Conservation (phyloP, 2,113 vertebrate species). For the Pungitius pungitius region DNA sequence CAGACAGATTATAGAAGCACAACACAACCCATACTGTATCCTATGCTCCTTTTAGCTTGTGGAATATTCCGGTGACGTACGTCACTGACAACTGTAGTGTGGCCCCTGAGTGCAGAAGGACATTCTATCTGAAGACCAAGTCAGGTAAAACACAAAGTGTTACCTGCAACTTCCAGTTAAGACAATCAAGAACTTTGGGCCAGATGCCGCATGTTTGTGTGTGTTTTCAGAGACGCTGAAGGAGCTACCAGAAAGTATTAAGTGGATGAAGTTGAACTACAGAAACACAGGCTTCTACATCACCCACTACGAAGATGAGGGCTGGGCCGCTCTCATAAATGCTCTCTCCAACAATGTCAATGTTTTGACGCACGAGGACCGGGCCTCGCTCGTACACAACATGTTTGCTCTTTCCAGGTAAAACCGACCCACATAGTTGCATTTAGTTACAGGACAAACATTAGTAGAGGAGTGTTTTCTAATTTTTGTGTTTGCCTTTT, state of each 20-base stretch:
- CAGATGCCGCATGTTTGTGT: background rate
- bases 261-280: slow-evolving; percentile 94
- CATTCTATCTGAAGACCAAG: slow-evolving; percentile 84
- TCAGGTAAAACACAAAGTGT: slow-evolving; percentile 80
- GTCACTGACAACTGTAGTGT: slow-evolving; percentile 83
- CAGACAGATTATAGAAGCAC: background rate
- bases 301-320: slow-evolving; percentile 85
- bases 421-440: background rate
- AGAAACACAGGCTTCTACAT: slow-evolving; percentile 91
- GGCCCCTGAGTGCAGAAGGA: slow-evolving; percentile 69
- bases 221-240: slow-evolving; percentile 80
- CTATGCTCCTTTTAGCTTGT: slow-evolving; percentile 75
- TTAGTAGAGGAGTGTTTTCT: background rate
- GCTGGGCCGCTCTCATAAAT: slow-evolving; percentile 82
- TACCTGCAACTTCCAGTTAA: slow-evolving; percentile 4
- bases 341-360: slow-evolving; percentile 80
- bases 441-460: background rate
- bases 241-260: slow-evolving; percentile 79
- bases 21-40: slow-evolving; percentile 11
- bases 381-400: slow-evolving; percentile 90
- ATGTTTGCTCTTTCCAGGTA: slow-evolving; percentile 92
- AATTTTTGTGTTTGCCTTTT: background rate
- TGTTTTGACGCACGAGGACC: slow-evolving; percentile 86
- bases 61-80: slow-evolving; percentile 92
- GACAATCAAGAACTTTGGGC: background rate